These are phyloP conservation scores for Myrmecobius fasciatus DNA, from an alignment of 2,113 vertebrate species.

Conservation along the genomic window DNA sequence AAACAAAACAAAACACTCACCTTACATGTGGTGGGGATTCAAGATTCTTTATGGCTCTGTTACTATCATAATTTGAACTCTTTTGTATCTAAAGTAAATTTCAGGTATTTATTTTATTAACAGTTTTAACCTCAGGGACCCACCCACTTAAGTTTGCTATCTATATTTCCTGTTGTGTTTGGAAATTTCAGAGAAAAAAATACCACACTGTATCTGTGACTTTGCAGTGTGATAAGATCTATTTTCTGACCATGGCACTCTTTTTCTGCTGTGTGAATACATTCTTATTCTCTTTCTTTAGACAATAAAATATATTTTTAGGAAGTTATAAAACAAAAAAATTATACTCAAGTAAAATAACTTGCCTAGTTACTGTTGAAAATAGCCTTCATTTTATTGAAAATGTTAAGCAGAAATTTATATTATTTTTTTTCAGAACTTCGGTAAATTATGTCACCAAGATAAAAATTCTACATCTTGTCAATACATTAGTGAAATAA, in stretches of 20 bases:
- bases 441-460: constrained; percentile 25
- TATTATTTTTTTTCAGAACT: constrained; percentile 23
- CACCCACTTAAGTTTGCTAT: constrained; percentile 84
- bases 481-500: constrained; percentile 36
- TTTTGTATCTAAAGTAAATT: constrained; percentile 75
- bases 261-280: constrained; percentile 70
- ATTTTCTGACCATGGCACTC: constrained; percentile 74
- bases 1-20: constrained; percentile 75
- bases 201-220: constrained; percentile 83
- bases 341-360: background rate
- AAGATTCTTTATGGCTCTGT: constrained; percentile 62
- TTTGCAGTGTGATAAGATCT: constrained; percentile 77
- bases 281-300: constrained; percentile 53
- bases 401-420: constrained; percentile 39
- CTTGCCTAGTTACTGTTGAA: constrained; percentile 13
- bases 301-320: constrained; percentile 43
- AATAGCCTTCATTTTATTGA: constrained; percentile 4
- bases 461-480: constrained; percentile 45
- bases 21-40: constrained; percentile 60
- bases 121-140: constrained; percentile 85
- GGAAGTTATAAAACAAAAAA: constrained; percentile 9
- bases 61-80: constrained; percentile 56
- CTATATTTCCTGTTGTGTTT: constrained; percentile 86
- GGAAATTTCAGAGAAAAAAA: constrained; percentile 88
- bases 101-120: constrained; percentile 82